Conservation (phyloP, 2,113 vertebrate species). For the Nannobrachium achirus region DNA sequence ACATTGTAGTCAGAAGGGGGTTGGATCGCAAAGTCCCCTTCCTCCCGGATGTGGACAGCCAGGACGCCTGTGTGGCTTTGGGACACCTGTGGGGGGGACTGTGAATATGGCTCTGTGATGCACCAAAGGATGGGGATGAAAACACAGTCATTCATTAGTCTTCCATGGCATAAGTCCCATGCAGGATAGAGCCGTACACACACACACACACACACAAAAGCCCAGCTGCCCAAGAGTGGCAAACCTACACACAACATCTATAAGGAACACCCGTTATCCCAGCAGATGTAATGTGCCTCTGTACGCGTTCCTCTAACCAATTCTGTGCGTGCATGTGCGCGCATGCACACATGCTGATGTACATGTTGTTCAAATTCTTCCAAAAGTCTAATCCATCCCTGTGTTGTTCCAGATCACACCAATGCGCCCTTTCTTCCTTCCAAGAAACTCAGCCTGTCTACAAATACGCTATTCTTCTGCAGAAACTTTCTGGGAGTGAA, state of each 20-base stretch:
- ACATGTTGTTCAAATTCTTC: too few relatives aligned
- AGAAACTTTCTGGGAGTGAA: slow-evolving; percentile 8
- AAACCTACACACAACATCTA: slow-evolving; percentile 65
- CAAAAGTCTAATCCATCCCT: slow-evolving; percentile 29
- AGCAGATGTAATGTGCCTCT: slow-evolving; percentile 46
- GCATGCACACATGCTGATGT: slow-evolving; percentile 38
- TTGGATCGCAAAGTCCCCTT: slow-evolving; percentile 24
- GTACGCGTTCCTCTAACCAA: slow-evolving; percentile 45
- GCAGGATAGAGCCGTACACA: slow-evolving; percentile 55
- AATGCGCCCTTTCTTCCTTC: slow-evolving; percentile 28
- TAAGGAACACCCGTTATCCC: slow-evolving; percentile 48
- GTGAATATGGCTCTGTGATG: slow-evolving; percentile 68
- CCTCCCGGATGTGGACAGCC: slow-evolving; percentile 56
- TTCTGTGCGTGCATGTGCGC: background rate
- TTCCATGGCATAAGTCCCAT: slow-evolving; percentile 62
- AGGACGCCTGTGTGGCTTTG: slow-evolving; percentile 37
- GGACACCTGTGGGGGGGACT: slow-evolving; percentile 71
- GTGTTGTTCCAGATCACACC: slow-evolving; percentile 23
- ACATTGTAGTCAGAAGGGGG: slow-evolving; percentile 33
- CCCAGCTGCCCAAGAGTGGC: slow-evolving; percentile 66
- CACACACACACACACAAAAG: slow-evolving; percentile 59
- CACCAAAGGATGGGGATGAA: slow-evolving; percentile 46
- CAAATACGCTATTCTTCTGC: slow-evolving; percentile 18
- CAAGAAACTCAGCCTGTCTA: slow-evolving; percentile 31
- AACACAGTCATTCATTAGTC: slow-evolving; percentile 71